phyloP scores from a whole-genome alignment of 2,888 invertebrate genomes.

The Protonemura montana region DNA sequence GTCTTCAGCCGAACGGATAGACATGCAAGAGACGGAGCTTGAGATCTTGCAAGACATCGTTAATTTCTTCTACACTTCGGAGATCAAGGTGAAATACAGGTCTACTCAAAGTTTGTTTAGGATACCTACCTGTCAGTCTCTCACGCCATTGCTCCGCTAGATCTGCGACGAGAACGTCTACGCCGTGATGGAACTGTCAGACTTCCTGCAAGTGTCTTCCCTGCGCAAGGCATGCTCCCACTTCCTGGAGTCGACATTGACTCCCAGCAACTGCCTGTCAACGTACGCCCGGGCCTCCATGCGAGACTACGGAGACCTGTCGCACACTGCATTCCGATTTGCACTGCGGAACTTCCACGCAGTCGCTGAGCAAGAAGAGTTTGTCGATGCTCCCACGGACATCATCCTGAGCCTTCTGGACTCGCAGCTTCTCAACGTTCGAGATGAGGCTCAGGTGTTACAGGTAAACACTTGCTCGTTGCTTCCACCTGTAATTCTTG shows the following conservation, averaged over 20 bases:
- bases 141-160: slow-evolving; percentile 43
- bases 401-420: slow-evolving; percentile 51
- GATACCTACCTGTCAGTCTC: neutral
- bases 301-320: slow-evolving; percentile 53
- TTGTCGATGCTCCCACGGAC: slow-evolving; percentile 53
- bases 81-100: slow-evolving; percentile 52
- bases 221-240: slow-evolving; percentile 53
- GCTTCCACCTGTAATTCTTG: too few species aligned
- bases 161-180: slow-evolving; percentile 54
- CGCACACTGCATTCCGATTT: slow-evolving; percentile 53
- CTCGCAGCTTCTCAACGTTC: slow-evolving; percentile 53
- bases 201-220: slow-evolving; percentile 54
- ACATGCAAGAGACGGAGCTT: slow-evolving; percentile 53
- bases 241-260: slow-evolving; percentile 53
- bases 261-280: slow-evolving; percentile 52
- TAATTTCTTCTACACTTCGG: slow-evolving; percentile 54
- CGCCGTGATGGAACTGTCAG: slow-evolving; percentile 53
- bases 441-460: slow-evolving; percentile 53
- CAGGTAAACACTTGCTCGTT: too few species aligned
- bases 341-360: slow-evolving; percentile 53
- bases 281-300: slow-evolving; percentile 53
- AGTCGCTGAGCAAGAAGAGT: slow-evolving; percentile 54
- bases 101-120: neutral
- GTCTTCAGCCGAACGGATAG: slow-evolving; percentile 53
- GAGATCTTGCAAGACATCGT: slow-evolving; percentile 52